Percentiles rank a stretch among this genome's conserved stretches.
Evolutionary conservation across 2,888 invertebrate genomes (phyloP).

Genomic region (Auanema freiburgensis): DNA sequence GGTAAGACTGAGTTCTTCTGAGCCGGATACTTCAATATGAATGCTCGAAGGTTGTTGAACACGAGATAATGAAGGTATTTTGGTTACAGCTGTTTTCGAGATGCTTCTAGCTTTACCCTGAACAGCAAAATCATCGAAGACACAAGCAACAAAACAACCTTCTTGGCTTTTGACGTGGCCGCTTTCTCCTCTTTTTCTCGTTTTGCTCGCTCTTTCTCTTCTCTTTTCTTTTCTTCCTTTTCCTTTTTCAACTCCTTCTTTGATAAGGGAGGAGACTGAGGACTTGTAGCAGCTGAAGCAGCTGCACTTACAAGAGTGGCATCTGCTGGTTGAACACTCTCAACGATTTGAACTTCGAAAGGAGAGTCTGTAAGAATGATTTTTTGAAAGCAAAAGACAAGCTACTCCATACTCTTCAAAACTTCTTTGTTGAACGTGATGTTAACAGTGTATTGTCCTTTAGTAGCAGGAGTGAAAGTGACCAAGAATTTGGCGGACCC

Average conservation of each 20-base stretch:
- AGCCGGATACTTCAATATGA: conserved; percentile 46
- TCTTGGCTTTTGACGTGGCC: conserved; percentile 43
- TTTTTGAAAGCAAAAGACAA: not conserved
- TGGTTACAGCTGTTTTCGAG: conserved; percentile 50
- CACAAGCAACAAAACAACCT: conserved; percentile 24
- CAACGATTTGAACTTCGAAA: conserved; percentile 71
- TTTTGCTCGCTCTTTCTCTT: conserved; percentile 52
- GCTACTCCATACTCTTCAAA: conserved; percentile 56
- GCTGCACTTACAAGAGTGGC: conserved; percentile 20
- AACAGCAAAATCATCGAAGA: conserved; percentile 12
- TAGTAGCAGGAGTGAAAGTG: conserved; percentile 90
- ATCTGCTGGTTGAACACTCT: conserved; percentile 64
- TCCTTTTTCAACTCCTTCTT: conserved; percentile 45
- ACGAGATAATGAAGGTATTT: conserved; percentile 55
- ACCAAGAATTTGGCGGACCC: conserved; percentile 75
- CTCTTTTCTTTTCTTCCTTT: conserved; percentile 46
- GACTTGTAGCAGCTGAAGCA: conserved; percentile 18
- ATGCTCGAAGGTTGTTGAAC: conserved; percentile 58
- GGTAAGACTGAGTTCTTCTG: conserved; percentile 50
- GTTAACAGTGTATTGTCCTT: conserved; percentile 90
- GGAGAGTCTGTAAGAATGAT: conserved; percentile 75
- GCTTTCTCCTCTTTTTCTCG: conserved; percentile 57
- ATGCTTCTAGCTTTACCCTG: conserved; percentile 36
- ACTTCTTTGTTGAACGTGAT: conserved; percentile 93
- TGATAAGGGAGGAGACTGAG: conserved; percentile 26